Base-by-base conservation (phyloP, 92 coral and sea anemone species). In the Heteractis magnifica region DNA sequence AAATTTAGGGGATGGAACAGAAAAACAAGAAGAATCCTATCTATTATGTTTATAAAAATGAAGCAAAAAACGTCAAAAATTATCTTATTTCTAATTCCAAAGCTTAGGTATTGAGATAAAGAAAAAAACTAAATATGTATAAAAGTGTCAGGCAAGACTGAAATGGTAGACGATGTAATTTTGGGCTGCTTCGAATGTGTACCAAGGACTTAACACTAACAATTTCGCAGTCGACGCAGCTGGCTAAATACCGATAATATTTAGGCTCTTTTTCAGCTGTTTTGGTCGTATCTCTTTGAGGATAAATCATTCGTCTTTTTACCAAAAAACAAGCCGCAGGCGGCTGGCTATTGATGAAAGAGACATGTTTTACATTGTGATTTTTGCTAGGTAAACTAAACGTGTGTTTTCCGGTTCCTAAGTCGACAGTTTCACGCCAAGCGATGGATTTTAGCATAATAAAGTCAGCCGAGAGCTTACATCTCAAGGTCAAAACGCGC, bases 401-500 rank as follows among this genome's bases (percentile, higher is more conserved):
- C 51, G 56, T 59, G 73, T 15, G 23, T 81, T 75, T 68, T 81
- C 84, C 84, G 84, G 84, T 52, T 68, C 53, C 23, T 11, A 4
- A n/a, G 71, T 49, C 55, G 11, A 56, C 23, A 49, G 50, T 68
- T 68, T 23, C 49, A 68, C 49, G 9, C 23, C 73, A 13, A 81
- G 41, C 6, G 21, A 71, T 18, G 51, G 15, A 60, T 52, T 81
- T 81, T 49, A 19, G 65, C 64, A 65, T 23, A 51, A 21, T 44
- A 80, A 81, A 81, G 77, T 51, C 51, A 8, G 5, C 84, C 84
- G 84, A 81, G 49, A 50, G 49, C 84, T 70, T n/a, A 20, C 51
- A 52, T 34, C 11, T 23, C 77, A 81, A 68, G 60, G 73, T 68
- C 83, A 65, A 6, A 80, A 68, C 49, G 23, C 4, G 14, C 21